Evolutionary conservation across 1,140 invertebrate genomes (phyloP).

Genomic region (Drosophila hydei): DNA sequence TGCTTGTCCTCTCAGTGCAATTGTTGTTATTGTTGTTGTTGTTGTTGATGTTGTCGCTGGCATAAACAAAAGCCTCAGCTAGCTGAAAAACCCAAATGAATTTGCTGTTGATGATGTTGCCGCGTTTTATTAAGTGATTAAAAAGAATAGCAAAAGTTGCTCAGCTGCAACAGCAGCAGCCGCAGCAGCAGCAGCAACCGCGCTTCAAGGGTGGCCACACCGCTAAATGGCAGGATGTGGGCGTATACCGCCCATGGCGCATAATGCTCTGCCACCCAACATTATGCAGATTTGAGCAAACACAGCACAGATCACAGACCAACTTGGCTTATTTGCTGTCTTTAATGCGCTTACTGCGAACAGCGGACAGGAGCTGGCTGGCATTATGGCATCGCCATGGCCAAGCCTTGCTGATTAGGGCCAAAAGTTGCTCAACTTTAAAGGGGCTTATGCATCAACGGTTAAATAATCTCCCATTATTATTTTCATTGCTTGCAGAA

Average conservation of each 20-base stretch:
- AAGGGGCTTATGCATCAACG: background rate
- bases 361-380: background rate
- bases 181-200: constrained; percentile 16
- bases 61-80: constrained; percentile 53
- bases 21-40: constrained; percentile 18
- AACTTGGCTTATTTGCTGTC: constrained; percentile 37
- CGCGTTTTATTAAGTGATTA: constrained; percentile 74
- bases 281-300: constrained; percentile 37
- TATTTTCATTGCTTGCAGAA: background rate
- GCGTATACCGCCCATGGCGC: constrained; percentile 3
- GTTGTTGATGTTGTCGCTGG: constrained; percentile 13
- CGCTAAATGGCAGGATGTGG: constrained; percentile 12
- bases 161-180: constrained; percentile 15
- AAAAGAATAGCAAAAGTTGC: constrained; percentile 41
- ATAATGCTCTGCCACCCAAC: constrained; percentile 11
- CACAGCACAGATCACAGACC: constrained; percentile 10
- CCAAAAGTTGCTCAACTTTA: constrained; percentile 6
- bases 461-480: too few species aligned
- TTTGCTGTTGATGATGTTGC: constrained; percentile 60
- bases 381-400: too few species aligned
- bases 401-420: too few species aligned
- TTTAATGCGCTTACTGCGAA: constrained; percentile 29
- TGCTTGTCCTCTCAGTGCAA: constrained; percentile 21
- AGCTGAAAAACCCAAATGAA: constrained; percentile 44
- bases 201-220: constrained; percentile 16